Percentiles rank a stretch among this genome's conserved stretches.
These are phyloP conservation scores for Andrena minutula DNA, from an alignment of 2,888 invertebrate genomes.

Conservation along the genomic window DNA sequence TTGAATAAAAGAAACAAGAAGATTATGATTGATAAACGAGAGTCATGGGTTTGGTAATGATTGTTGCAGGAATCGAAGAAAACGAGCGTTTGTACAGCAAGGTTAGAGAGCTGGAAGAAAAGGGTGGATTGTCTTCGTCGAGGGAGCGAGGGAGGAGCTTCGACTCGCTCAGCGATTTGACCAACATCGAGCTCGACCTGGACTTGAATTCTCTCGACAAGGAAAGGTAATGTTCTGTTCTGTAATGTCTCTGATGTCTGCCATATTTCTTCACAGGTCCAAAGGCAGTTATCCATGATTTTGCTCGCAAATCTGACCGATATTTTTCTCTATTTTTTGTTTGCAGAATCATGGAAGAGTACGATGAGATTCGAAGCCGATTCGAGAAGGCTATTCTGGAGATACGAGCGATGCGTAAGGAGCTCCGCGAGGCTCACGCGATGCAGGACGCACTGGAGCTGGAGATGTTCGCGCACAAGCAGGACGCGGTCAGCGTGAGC, in stretches of 20 bases:
- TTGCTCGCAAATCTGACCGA: background rate
- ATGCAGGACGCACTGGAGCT: slow-evolving; percentile 93
- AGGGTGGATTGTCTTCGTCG: slow-evolving; percentile 86
- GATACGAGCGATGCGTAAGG: slow-evolving; percentile 93
- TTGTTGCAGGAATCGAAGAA: slow-evolving; percentile 88
- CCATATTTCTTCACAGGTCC: too few species aligned
- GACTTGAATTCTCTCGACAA: slow-evolving; percentile 91
- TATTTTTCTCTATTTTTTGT: background rate
- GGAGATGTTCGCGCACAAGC: slow-evolving; percentile 90
- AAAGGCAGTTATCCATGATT: background rate
- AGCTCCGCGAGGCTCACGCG: slow-evolving; percentile 92
- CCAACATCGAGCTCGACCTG: slow-evolving; percentile 91
- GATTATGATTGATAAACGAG: background rate
- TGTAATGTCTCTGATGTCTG: too few species aligned
- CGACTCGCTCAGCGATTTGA: slow-evolving; percentile 93
- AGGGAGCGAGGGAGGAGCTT: slow-evolving; percentile 89
- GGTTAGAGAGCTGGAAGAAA: slow-evolving; percentile 90
- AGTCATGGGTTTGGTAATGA: background rate
- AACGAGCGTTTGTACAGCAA: slow-evolving; percentile 91
- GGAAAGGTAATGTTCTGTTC: slow-evolving; percentile 83
- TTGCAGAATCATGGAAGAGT: slow-evolving; percentile 91
- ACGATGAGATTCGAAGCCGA: slow-evolving; percentile 90
- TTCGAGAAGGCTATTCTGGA: slow-evolving; percentile 94
- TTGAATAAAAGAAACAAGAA: background rate
- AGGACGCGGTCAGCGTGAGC: slow-evolving; percentile 89